These are phyloP conservation scores for Galemys pyrenaicus DNA, from an alignment of 2,113 vertebrate species.

Conservation along the genomic window DNA sequence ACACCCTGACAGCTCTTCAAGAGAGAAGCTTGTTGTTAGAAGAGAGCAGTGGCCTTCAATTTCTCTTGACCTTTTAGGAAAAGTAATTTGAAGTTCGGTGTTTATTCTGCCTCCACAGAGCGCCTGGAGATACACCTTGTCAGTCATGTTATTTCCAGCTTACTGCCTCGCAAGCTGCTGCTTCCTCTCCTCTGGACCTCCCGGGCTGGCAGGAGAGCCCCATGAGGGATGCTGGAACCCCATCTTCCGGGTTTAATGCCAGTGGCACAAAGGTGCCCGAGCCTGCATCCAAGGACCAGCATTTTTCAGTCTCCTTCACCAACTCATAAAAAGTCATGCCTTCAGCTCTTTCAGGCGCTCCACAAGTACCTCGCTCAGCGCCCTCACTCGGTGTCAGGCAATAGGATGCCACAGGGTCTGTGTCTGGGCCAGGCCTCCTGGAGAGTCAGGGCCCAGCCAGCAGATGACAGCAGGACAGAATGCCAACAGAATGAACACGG, in stretches of 20 bases:
- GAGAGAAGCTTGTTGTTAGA: conserved; percentile 22
- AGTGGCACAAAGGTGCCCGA: not conserved
- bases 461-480: too few relatives aligned
- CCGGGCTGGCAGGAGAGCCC: not conserved
- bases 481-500: accelerated
- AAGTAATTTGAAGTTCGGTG: conserved; percentile 51
- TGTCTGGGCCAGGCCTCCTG: not conserved
- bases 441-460: not conserved
- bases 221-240: conserved; percentile 1
- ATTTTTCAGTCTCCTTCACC: not conserved
- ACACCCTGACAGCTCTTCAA: conserved; percentile 39
- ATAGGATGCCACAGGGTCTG: not conserved
- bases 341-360: not conserved
- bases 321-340: not conserved
- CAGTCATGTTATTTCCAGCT: conserved; percentile 49
- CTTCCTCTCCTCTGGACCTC: conserved; percentile 41
- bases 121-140: conserved; percentile 30
- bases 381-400: not conserved
- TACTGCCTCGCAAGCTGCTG: conserved; percentile 37
- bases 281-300: not conserved
- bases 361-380: not conserved
- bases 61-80: conserved; percentile 52
- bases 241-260: not conserved
- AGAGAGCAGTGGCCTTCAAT: not conserved
- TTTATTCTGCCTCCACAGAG: conserved; percentile 57